These are phyloP conservation scores for Pandemis heparana DNA, from an alignment of 2,888 invertebrate species.

Conservation along the genomic window DNA sequence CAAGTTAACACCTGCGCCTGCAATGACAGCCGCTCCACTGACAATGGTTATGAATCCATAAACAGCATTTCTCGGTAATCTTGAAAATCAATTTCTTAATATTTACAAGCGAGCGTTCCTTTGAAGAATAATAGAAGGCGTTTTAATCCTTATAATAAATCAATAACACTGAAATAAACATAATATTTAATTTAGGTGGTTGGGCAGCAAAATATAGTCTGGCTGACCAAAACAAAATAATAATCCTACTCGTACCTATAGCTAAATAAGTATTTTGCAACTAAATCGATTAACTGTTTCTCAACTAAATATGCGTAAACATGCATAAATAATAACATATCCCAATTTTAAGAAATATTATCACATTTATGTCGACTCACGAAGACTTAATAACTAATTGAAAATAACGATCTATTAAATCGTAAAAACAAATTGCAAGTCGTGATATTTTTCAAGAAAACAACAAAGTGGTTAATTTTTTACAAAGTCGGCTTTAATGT, in stretches of 20 bases:
- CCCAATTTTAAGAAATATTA: not conserved
- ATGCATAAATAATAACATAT: too few species aligned
- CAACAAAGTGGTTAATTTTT: not conserved
- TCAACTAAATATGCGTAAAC: too few species aligned
- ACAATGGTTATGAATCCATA: not conserved
- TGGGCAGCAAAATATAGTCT: too few species aligned
- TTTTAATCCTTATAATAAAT: not conserved
- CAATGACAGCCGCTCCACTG: not conserved
- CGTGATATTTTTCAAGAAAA: conserved; percentile 13
- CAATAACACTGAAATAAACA: too few species aligned
- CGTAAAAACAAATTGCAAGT: conserved; percentile 3
- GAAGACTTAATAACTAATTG: not conserved
- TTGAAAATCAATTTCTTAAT: not conserved
- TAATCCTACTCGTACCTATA: too few species aligned
- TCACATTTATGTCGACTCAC: not conserved
- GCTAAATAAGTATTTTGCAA: too few species aligned
- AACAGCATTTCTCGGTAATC: not conserved
- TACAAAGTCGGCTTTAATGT: conserved; percentile 6
- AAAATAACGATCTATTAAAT: not conserved
- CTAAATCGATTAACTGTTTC: too few species aligned
- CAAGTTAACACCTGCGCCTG: conserved; percentile 1
- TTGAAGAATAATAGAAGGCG: not conserved
- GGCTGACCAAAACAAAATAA: too few species aligned
- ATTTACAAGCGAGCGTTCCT: not conserved
- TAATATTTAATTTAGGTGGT: too few species aligned